Percentiles rank a stretch among this genome's conserved stretches.
Conservation (phyloP, 2,797 vertebrate genomes). For the Acomys russatus region DNA sequence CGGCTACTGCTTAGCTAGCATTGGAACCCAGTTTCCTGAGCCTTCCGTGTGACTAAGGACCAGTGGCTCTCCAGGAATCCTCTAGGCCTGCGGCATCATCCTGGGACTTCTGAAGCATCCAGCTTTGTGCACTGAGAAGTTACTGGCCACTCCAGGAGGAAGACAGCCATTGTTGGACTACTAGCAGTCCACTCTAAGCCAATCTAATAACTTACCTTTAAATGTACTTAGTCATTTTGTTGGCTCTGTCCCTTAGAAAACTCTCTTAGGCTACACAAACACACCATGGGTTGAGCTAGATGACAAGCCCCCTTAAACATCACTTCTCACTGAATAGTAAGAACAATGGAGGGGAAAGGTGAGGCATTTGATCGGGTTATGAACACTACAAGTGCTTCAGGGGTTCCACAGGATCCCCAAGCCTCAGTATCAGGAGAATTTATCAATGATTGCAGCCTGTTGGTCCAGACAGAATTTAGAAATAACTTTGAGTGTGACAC, state of each 20-base stretch:
- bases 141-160: neutral
- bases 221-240: neutral
- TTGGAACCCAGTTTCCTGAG: neutral
- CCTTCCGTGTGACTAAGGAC: neutral
- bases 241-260: neutral
- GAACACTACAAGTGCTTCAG: no score
- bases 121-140: neutral
- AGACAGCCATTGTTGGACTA: neutral
- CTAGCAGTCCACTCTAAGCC: neutral
- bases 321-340: neutral
- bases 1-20: neutral
- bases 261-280: neutral
- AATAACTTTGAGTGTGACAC: neutral
- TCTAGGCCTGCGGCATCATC: neutral
- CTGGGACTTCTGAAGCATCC: neutral
- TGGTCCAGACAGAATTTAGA: neutral
- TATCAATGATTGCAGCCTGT: neutral
- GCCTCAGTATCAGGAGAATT: neutral
- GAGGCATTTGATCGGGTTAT: accelerated
- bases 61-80: neutral
- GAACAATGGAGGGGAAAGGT: neutral
- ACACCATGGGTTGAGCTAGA: neutral
- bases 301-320: neutral
- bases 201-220: neutral
- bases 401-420: neutral